A percentile compares a stretch with the other conserved stretches of the same genome.
phyloP scores from a whole-genome alignment of 92 coral and sea anemone species.

The Zoanthus solanderi region DNA sequence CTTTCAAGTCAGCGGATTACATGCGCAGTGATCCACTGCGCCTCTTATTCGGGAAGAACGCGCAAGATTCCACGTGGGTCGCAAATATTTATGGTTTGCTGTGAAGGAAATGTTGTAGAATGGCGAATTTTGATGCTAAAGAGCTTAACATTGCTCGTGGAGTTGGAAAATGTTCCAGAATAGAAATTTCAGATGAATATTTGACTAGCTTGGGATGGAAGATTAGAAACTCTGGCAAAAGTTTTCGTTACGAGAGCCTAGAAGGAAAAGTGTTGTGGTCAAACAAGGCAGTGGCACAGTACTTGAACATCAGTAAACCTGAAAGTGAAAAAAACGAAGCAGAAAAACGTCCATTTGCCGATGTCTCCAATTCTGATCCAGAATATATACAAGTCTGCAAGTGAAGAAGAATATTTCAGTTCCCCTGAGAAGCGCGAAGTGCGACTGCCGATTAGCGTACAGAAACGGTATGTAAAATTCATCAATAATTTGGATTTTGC shows the following conservation, averaged over 20 bases:
- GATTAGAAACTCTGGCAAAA: neutral
- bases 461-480: slow-evolving; percentile 4
- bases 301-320: neutral
- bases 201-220: slow-evolving; percentile 15
- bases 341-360: slow-evolving; percentile 14
- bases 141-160: slow-evolving; percentile 24
- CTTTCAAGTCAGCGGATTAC: neutral
- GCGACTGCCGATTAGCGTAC: neutral
- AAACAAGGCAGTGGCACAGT: slow-evolving; percentile 22
- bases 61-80: slow-evolving; percentile 2
- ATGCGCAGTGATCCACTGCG: slow-evolving; percentile 21
- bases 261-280: slow-evolving; percentile 16
- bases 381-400: slow-evolving; percentile 11
- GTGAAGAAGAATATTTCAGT: slow-evolving; percentile 15
- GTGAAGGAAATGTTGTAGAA: neutral
- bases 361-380: slow-evolving; percentile 6
- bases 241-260: neutral
- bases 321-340: slow-evolving; percentile 15
- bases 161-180: slow-evolving; percentile 6
- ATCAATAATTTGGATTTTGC: neutral
- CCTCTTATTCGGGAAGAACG: slow-evolving; percentile 5
- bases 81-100: neutral
- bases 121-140: neutral
- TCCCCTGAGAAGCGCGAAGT: slow-evolving; percentile 4
- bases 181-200: neutral